phyloP scores from a whole-genome alignment of 2,113 vertebrate species.

The Mobula birostris region DNA sequence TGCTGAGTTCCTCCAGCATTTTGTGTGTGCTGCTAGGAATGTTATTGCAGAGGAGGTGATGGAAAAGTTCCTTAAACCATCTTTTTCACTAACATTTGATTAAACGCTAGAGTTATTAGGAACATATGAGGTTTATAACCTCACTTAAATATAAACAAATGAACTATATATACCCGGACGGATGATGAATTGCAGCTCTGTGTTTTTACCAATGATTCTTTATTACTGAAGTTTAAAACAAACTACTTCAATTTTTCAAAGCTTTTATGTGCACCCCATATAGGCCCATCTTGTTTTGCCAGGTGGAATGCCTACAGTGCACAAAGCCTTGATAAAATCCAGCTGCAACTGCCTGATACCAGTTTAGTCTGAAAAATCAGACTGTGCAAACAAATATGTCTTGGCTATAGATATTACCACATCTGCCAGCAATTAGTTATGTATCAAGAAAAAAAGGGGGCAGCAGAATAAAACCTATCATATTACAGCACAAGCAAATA shows the following conservation, averaged over 20 bases:
- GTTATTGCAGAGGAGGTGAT: background rate
- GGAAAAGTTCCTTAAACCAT: background rate
- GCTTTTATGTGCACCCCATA: conserved; percentile 62
- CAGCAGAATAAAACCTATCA: conserved; percentile 60
- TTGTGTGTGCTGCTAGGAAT: background rate
- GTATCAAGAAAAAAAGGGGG: conserved; percentile 59
- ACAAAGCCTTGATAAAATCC: conserved; percentile 74
- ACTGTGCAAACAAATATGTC: conserved; percentile 87
- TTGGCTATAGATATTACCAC: conserved; percentile 58
- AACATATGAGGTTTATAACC: conserved; percentile 24
- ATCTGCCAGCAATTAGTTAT: conserved; percentile 86
- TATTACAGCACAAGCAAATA: conserved; percentile 78
- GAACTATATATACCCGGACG: conserved; percentile 5
- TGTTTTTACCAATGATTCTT: conserved; percentile 30
- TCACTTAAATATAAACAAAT: conserved; percentile 34
- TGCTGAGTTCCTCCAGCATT: too few species aligned
- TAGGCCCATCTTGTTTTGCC: conserved; percentile 77
- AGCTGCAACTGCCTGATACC: conserved; percentile 74
- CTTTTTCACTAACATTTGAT: conserved; percentile 12
- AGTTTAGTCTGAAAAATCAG: conserved; percentile 79
- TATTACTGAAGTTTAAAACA: conserved; percentile 30
- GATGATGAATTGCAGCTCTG: conserved; percentile 27
- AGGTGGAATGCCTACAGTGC: conserved; percentile 66
- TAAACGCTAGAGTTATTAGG: background rate
- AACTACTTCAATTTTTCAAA: conserved; percentile 50